Base-by-base conservation (phyloP, 2,113 vertebrate genomes). In the Lophura nycthemera region DNA sequence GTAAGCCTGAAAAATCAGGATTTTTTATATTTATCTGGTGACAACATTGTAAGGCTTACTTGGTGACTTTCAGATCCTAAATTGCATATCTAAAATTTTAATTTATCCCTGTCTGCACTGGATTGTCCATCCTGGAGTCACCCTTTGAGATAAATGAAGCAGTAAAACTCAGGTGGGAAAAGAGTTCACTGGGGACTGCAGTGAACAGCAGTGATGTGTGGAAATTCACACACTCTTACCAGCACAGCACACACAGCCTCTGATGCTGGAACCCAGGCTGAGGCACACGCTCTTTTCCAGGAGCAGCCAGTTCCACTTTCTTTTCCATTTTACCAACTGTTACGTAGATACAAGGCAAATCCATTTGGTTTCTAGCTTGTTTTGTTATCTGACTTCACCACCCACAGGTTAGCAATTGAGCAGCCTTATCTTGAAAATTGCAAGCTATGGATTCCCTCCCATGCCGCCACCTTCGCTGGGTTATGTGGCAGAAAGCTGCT, bases 151-250 rank as follows among this genome's bases (percentile, higher is more conserved):
- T 57, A 87, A 84, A 78, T 15, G 50, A 60, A 86, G 48, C 11
- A 60, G 47, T 25, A 42, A 71, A 73, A 77, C 34, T 10, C 9
- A 7, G 36, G 20, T 34, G 22, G 88, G 67, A 38, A 73, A 36
- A 59, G 21, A 73, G 60, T 22, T 13, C 38, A 19, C 22, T 13
- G 15, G 38, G 32, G 34, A 60, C 5, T 19, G 19, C 20, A 8
- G 27, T 8, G 36, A 45, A 16, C 4, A 50, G 32, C 2, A 73
- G 34, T 10, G 8, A 8, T 45, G 43, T 64, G 38, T 5, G 38
- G 34, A 47, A 50, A 24, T 43, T 15, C 50, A 32, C 2, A 21
- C 34, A 2, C 11, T 45, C 16, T 4, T 1, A 19, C 2, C 16
- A 36, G 40, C 3, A 54, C 4, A 32, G n/a, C 3, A 30, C 5